A percentile compares a stretch with the other conserved stretches of the same genome.
These are phyloP conservation scores for Podocnemis expansa DNA, from an alignment of 2,113 vertebrate species.

Conservation along the genomic window DNA sequence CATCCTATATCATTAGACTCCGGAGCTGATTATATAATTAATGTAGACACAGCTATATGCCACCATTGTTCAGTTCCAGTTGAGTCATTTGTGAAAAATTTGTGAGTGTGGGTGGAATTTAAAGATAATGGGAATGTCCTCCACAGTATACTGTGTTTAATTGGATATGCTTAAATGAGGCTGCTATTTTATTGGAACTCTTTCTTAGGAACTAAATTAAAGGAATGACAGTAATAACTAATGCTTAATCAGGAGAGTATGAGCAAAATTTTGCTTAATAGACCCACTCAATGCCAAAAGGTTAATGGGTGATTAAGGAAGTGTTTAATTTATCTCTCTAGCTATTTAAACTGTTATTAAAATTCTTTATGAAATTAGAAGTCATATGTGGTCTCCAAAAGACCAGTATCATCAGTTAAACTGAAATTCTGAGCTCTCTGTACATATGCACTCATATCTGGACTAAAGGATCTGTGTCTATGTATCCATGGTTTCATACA, in stretches of 20 bases:
- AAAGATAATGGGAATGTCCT: not conserved
- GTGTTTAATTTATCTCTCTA: not conserved
- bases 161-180: not conserved
- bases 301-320: not conserved
- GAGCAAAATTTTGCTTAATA: not conserved
- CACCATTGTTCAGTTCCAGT: not conserved
- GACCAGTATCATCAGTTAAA: not conserved
- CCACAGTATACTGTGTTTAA: not conserved
- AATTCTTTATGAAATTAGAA: not conserved
- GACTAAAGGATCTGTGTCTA: not conserved
- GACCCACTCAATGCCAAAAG: not conserved
- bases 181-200: not conserved
- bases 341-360: not conserved
- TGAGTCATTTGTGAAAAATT: not conserved
- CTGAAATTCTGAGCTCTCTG: not conserved
- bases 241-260: fast-evolving
- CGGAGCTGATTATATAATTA: not conserved
- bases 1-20: not conserved
- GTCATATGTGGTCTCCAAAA: not conserved
- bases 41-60: not conserved
- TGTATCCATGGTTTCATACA: not conserved
- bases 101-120: not conserved
- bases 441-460: not conserved
- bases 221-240: not conserved
- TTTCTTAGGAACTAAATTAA: not conserved